Base-by-base conservation (phyloP, 2,113 vertebrate genomes). In the Elaphurus davidianus region DNA sequence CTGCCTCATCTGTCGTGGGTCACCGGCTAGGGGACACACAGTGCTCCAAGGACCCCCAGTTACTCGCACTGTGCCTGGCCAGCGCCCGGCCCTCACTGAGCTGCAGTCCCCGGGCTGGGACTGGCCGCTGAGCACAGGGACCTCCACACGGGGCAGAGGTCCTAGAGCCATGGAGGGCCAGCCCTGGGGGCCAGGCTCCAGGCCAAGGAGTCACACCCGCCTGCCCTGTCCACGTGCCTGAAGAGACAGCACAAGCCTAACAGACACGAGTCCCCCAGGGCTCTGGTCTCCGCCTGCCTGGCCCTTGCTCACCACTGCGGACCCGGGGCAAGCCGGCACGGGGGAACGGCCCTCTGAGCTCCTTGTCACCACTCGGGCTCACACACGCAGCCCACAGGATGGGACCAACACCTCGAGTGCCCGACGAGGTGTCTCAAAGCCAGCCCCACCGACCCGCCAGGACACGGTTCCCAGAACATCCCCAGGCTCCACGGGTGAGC, bases 121-220 rank as follows among this genome's bases (percentile, higher is more conserved):
- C 55, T 30, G 36, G 85, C 52, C 2, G 50, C 5, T 0, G 0
- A 59, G 45, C 11, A 50, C 36, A 45, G 3, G 1, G 1, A 23
- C 76, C 55, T 52, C 59, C 36, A n/a, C 55, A 15, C 36, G 28
- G 67, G 59, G 55, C 85, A 82, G 83, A 83, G 62, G 62, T 2
- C 64, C n/a, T n/a, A 84, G 7, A 25, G 59, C 30, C 14, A 23
- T 3, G 13, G 0, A 4, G n/a, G 6, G 43, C 54, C 79, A 36
- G 17, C 7, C n/a, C 76, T 7, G 7, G 0, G 1, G 36, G 12
- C 36, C 45, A 21, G 78, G 78, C 78, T 52, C 25, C 86, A 0
- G 36, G 13, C 16, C 7, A 30, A 79, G 7, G 67, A 40, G 52
- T 40, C 45, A n/a, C 9, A 4, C n/a, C 19, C 59, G 50, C 30